These are phyloP conservation scores for Sus cebifrons DNA, from an alignment of 2,797 vertebrate species.

Conservation along the genomic window DNA sequence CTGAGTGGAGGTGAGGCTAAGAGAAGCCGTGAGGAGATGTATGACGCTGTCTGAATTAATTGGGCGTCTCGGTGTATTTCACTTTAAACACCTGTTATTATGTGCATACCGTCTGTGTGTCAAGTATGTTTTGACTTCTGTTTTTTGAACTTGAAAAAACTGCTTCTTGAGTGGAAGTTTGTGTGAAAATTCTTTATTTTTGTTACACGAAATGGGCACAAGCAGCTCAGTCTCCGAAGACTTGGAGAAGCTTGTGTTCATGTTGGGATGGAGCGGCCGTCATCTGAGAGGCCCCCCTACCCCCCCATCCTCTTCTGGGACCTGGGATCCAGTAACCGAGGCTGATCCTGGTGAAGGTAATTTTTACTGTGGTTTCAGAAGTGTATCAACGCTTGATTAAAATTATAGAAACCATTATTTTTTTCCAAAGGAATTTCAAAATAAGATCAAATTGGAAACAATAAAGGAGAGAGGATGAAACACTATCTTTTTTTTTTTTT, in stretches of 20 bases:
- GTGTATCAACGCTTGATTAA: neutral
- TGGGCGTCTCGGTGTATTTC: neutral
- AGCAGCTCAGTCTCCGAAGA: neutral
- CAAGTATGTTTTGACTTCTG: constrained; percentile 20
- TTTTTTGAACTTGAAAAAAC: constrained; percentile 39
- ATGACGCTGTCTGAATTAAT: neutral
- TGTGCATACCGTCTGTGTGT: neutral
- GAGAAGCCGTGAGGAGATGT: neutral
- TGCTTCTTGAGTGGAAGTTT: constrained; percentile 30
- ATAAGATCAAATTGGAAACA: neutral
- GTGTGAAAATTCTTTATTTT: neutral
- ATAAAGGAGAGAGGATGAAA: neutral
- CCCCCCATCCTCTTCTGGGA: neutral
- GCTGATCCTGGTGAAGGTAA: neutral
- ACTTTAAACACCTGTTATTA: neutral
- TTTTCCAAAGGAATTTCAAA: neutral
- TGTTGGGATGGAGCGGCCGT: neutral
- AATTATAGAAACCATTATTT: neutral
- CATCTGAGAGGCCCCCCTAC: neutral
- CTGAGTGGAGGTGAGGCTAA: neutral
- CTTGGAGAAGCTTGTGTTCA: neutral
- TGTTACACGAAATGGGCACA: neutral
- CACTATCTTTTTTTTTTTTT: neutral
- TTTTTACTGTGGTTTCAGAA: neutral
- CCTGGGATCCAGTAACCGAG: neutral